Percentiles rank a stretch among this genome's conserved stretches.
phyloP scores from a whole-genome alignment of 2,797 vertebrate species.

The Gila robusta region DNA sequence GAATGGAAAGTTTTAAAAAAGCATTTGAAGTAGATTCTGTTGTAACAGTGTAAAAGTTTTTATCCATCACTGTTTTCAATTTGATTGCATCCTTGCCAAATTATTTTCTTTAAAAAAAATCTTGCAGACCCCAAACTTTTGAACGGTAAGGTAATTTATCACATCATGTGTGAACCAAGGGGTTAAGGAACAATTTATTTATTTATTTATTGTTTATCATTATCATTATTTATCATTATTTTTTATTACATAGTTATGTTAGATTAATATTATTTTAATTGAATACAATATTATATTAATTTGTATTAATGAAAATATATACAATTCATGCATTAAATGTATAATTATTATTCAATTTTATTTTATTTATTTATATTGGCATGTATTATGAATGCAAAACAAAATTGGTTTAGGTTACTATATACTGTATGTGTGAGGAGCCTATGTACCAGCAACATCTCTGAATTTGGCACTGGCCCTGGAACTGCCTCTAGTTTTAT shows the following conservation, averaged over 20 bases:
- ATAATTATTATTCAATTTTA: not conserved
- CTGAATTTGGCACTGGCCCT: not conserved
- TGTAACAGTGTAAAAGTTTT: too few species aligned
- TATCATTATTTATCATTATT: not conserved
- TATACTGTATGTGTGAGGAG: not conserved
- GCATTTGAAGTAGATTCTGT: too few species aligned
- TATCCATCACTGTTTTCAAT: too few species aligned
- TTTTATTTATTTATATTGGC: not conserved
- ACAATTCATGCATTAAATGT: not conserved
- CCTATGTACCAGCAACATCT: not conserved
- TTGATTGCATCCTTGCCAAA: not conserved
- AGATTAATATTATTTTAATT: not conserved
- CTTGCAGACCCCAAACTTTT: too few species aligned
- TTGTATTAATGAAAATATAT: not conserved
- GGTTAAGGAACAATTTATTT: too few species aligned
- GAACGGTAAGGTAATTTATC: too few species aligned
- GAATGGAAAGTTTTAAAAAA: too few species aligned
- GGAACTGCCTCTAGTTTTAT: slow-evolving; percentile 23
- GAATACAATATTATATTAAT: not conserved
- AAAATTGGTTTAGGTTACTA: not conserved
- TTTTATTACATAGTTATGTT: not conserved
- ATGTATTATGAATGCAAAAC: not conserved
- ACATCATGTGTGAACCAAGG: too few species aligned
- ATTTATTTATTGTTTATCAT: not conserved
- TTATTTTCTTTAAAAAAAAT: too few species aligned